Conservation (phyloP, 2,888 invertebrate genomes). For the Strigamia crassipes region DNA sequence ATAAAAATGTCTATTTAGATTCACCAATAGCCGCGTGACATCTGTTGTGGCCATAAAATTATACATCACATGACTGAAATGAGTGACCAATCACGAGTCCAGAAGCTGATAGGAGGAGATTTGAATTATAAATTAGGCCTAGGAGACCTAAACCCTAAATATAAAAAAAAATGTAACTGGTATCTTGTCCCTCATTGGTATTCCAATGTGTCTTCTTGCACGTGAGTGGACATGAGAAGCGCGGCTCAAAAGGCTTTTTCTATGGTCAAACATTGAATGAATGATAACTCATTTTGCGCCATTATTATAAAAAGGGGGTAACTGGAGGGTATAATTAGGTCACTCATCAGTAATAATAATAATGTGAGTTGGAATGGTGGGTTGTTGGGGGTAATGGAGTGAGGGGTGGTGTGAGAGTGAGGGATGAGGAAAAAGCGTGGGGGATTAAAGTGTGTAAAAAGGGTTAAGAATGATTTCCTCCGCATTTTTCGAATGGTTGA, state of each 20-base stretch:
- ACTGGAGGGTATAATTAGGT: not conserved
- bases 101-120: conserved; percentile 31
- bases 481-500: not conserved
- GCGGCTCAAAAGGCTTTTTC: not conserved
- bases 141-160: not conserved
- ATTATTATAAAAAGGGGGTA: conserved; percentile 15
- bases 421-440: not conserved
- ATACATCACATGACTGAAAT: conserved; percentile 7
- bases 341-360: not conserved
- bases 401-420: not conserved
- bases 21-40: conserved; percentile 10
- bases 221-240: conserved; percentile 26
- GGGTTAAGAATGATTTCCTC: not conserved
- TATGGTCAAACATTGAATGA: conserved; percentile 5
- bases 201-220: conserved; percentile 17
- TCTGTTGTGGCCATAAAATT: conserved; percentile 20
- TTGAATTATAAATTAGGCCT: conserved; percentile 25
- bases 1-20: not conserved
- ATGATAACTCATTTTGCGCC: not conserved
- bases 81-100: conserved; percentile 17
- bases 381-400: not conserved
- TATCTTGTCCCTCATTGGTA: conserved; percentile 30
- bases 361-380: not conserved
- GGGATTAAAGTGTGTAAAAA: not conserved
- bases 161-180: not conserved